phyloP scores from a whole-genome alignment of 2,797 vertebrate species.

The Bradypodion ventrale region DNA sequence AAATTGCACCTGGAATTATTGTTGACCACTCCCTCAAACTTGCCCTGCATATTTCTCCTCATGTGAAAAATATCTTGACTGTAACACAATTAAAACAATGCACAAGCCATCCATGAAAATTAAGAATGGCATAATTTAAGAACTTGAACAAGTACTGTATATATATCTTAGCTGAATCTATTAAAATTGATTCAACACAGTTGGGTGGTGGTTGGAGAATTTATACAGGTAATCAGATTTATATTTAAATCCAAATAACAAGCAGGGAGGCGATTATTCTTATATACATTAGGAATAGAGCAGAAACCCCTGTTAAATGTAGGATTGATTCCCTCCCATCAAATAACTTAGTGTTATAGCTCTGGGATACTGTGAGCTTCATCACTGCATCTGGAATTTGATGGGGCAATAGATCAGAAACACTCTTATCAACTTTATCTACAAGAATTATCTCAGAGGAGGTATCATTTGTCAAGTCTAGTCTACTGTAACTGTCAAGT shows the following conservation, averaged over 20 bases:
- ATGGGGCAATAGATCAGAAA: not conserved
- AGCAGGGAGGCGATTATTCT: not conserved
- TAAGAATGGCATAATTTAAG: not conserved
- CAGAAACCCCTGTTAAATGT: not conserved
- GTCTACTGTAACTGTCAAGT: not conserved
- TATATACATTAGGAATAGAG: not conserved
- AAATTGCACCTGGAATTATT: not conserved
- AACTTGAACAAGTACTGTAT: not conserved
- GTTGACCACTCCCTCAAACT: not conserved
- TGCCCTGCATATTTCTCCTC: not conserved
- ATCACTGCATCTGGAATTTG: not conserved
- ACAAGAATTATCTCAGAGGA: not conserved
- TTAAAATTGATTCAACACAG: not conserved
- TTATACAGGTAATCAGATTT: not conserved
- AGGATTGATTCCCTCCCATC: not conserved
- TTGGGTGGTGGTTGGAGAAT: not conserved
- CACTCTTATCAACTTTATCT: not conserved
- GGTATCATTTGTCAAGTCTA: not conserved
- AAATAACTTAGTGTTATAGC: not conserved
- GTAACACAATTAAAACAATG: not conserved
- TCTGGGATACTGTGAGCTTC: not conserved
- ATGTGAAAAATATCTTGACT: not conserved
- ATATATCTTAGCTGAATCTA: not conserved
- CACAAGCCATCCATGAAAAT: not conserved
- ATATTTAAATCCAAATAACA: not conserved